phyloP scores from a whole-genome alignment of 2,797 vertebrate genomes.

The Pogonophryne albipinna region DNA sequence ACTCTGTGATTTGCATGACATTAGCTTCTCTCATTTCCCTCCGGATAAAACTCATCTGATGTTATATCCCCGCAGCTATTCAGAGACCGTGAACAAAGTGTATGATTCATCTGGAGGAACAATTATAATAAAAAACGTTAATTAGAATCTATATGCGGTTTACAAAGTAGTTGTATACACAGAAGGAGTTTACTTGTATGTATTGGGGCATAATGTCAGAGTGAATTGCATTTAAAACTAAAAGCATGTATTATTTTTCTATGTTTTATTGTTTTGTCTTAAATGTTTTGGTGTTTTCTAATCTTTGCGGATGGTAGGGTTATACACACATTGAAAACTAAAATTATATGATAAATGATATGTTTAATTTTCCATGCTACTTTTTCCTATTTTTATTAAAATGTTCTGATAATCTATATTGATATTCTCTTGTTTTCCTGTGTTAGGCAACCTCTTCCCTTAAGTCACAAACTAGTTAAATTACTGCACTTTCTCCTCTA shows the following conservation, averaged over 20 bases:
- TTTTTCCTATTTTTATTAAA: no score
- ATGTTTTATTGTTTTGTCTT: no score
- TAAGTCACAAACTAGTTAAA: not conserved
- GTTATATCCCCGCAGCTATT: slow-evolving; percentile 35
- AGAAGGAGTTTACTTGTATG: not conserved
- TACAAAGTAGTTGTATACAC: not conserved
- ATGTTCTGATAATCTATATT: no score
- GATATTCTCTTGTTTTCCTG: not conserved
- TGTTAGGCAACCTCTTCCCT: not conserved
- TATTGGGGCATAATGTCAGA: not conserved
- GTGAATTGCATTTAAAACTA: not conserved
- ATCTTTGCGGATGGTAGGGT: no score
- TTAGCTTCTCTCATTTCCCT: slow-evolving; percentile 52
- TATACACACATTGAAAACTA: not conserved
- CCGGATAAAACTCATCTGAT: slow-evolving; percentile 28
- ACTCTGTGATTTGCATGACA: slow-evolving; percentile 77
- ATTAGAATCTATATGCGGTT: not conserved
- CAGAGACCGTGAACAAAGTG: slow-evolving; percentile 27
- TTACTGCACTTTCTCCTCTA: not conserved
- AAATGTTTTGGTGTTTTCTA: no score
- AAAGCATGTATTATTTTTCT: not conserved
- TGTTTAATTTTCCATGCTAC: not conserved
- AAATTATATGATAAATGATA: not conserved
- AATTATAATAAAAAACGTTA: slow-evolving; percentile 8
- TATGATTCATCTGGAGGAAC: slow-evolving; percentile 3